Conservation (phyloP, 2,113 vertebrate species). For the Galbula dea region DNA sequence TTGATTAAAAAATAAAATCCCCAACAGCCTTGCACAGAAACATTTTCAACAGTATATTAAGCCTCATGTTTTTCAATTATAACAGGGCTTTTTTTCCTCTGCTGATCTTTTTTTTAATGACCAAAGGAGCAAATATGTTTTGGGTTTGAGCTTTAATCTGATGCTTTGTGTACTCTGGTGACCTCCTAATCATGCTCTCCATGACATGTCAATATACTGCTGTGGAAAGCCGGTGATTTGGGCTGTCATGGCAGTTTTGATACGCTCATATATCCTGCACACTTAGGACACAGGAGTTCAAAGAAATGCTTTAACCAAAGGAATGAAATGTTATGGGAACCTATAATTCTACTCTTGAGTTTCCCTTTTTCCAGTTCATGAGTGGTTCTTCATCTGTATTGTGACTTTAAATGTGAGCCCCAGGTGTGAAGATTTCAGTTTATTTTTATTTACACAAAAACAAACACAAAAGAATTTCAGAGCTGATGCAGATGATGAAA, state of each 20-base stretch:
- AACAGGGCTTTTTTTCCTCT: background rate
- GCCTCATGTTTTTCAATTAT: conserved; percentile 42
- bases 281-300: conserved; percentile 35
- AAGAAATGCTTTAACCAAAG: conserved; percentile 39
- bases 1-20: background rate
- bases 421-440: conserved; percentile 51
- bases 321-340: conserved; percentile 15
- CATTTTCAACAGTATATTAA: conserved; percentile 32
- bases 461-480: conserved; percentile 47
- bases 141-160: conserved; percentile 45
- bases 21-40: background rate
- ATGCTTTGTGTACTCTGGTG: conserved; percentile 16
- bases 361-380: background rate
- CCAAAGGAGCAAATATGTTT: conserved; percentile 35
- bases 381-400: conserved; percentile 18
- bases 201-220: conserved; percentile 33
- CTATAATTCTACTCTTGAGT: background rate
- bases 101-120: conserved; percentile 32
- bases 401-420: conserved; percentile 38
- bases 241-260: conserved; percentile 2
- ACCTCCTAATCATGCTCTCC: conserved; percentile 23
- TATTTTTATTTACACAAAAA: conserved; percentile 48
- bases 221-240: conserved; percentile 13
- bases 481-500: conserved; percentile 57
- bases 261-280: conserved; percentile 14